phyloP scores from a whole-genome alignment of 2,888 invertebrate species.

The Acanthosepion pharaonis region DNA sequence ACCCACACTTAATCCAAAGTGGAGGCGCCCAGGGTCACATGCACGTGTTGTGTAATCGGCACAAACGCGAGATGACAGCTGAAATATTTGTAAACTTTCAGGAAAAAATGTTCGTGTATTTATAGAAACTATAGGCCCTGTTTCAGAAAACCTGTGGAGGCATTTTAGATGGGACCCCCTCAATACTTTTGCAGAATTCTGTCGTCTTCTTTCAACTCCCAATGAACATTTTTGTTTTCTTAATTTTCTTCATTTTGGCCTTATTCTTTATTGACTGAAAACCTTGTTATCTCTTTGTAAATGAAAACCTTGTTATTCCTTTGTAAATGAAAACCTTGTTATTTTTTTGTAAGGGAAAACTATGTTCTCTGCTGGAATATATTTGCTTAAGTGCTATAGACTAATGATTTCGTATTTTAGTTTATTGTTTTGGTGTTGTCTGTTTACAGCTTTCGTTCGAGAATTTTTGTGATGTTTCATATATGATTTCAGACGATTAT shows the following conservation, averaged over 20 bases:
- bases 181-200: background rate
- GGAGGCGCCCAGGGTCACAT: background rate
- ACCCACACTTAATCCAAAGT: background rate
- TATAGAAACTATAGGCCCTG: background rate
- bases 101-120: background rate
- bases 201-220: background rate
- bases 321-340: background rate
- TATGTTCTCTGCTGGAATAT: background rate
- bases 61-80: background rate
- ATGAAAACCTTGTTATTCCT: background rate
- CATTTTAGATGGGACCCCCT: background rate
- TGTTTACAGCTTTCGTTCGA: too few species aligned
- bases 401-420: too few species aligned
- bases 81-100: background rate
- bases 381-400: too few species aligned
- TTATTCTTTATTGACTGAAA: background rate
- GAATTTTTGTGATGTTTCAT: too few species aligned
- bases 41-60: conserved; percentile 33
- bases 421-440: too few species aligned
- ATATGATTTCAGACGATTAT: too few species aligned
- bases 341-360: background rate
- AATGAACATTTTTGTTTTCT: background rate
- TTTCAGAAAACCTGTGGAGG: background rate
- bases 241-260: background rate
- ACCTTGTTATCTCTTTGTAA: background rate